Conservation (phyloP, 2,113 vertebrate genomes). For the Nothocercus julius region DNA sequence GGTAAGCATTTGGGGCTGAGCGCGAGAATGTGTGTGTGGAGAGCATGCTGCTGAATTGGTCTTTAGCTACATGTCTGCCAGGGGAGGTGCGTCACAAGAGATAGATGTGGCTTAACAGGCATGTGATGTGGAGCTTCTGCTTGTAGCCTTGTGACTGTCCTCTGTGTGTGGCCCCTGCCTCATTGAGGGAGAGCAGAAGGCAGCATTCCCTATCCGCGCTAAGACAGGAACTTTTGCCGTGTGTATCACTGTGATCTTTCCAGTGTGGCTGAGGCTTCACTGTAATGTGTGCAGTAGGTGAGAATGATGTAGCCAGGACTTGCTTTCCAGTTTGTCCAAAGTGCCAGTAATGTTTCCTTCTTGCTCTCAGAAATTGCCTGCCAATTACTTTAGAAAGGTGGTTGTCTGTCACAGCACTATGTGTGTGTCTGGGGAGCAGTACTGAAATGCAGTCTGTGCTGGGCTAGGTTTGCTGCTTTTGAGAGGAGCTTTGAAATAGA, state of each 20-base stretch:
- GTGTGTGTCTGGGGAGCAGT: neutral
- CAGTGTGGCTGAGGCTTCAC: rapidly evolving
- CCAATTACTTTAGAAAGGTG: neutral
- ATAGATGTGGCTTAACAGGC: neutral
- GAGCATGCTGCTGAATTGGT: neutral
- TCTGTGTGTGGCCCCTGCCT: neutral
- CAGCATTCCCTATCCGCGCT: rapidly evolving
- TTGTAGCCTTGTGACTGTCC: neutral
- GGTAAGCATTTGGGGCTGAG: conserved; percentile 49
- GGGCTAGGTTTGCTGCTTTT: neutral
- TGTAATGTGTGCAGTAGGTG: neutral
- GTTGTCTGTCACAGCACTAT: neutral
- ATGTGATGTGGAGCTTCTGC: neutral
- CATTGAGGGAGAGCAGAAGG: neutral
- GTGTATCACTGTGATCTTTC: neutral
- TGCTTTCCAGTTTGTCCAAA: neutral
- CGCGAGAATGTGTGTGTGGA: neutral
- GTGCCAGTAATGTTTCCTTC: neutral
- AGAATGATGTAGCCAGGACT: neutral
- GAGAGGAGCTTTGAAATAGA: neutral
- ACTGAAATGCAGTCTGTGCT: neutral
- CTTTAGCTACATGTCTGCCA: neutral
- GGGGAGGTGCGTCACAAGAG: neutral
- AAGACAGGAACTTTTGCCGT: neutral
- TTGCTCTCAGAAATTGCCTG: neutral